phyloP scores from a whole-genome alignment of 2,888 invertebrate species.

The Portevinia maculata region DNA sequence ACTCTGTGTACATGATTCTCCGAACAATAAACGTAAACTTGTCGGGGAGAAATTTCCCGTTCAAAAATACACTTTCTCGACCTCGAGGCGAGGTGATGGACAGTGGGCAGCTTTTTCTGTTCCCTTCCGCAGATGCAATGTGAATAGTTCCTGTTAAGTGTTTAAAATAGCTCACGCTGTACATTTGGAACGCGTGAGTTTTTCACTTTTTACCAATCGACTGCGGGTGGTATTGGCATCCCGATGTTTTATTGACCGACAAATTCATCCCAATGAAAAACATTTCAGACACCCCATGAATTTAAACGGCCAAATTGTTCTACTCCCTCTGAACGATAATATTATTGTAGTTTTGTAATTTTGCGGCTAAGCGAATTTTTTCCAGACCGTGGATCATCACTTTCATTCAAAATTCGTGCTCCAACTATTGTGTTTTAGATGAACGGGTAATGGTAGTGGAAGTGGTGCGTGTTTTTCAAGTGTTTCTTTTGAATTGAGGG shows the following conservation, averaged over 20 bases:
- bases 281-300: constrained; percentile 22
- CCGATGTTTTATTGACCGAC: constrained; percentile 59
- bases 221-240: constrained; percentile 27
- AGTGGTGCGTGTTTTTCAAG: constrained; percentile 3
- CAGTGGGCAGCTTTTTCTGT: constrained; percentile 19
- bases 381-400: constrained; percentile 14
- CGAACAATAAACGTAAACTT: constrained; percentile 51
- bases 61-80: constrained; percentile 40
- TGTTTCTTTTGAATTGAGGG: constrained; percentile 1
- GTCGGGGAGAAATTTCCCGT: constrained; percentile 37
- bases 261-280: constrained; percentile 39
- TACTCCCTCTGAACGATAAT: constrained; percentile 18
- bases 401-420: constrained; percentile 20
- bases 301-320: constrained; percentile 32
- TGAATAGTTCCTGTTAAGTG: constrained; percentile 60
- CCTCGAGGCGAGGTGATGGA: constrained; percentile 4
- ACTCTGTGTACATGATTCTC: constrained; percentile 57
- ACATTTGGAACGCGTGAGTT: not conserved
- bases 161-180: constrained; percentile 9
- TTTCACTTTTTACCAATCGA: not conserved
- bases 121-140: constrained; percentile 34
- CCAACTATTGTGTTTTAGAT: no score
- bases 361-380: constrained; percentile 43
- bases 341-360: constrained; percentile 35
- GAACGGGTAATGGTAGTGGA: not conserved